Percentiles rank a stretch among this genome's conserved stretches.
These are phyloP conservation scores for Adelognathus sp. DNA, from an alignment of 2,888 invertebrate species.

Conservation along the genomic window DNA sequence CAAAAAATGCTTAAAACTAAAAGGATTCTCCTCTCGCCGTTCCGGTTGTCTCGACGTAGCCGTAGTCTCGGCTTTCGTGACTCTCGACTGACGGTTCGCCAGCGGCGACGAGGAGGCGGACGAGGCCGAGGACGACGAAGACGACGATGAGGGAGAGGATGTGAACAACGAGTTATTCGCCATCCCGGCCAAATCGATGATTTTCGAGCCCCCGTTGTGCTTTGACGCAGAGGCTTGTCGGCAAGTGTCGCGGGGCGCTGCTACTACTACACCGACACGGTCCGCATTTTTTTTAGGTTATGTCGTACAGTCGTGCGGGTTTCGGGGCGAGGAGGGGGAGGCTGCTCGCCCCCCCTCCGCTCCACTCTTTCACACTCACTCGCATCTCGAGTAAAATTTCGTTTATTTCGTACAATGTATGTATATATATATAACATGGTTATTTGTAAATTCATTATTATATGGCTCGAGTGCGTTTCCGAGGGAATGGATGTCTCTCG, in stretches of 20 bases:
- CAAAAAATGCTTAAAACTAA: constrained; percentile 93
- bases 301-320: no score
- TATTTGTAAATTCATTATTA: background rate
- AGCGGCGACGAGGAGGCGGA: constrained; percentile 58
- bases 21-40: constrained; percentile 89
- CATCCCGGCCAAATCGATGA: constrained; percentile 58
- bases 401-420: constrained; percentile 25
- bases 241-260: background rate
- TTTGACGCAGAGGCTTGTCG: background rate
- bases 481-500: background rate
- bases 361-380: no score
- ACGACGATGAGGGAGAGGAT: constrained; percentile 16
- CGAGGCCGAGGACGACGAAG: constrained; percentile 67
- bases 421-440: constrained; percentile 20
- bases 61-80: constrained; percentile 44
- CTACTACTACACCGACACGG: no score
- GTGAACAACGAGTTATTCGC: constrained; percentile 57
- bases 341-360: no score
- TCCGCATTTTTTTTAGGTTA: no score
- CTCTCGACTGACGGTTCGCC: constrained; percentile 40
- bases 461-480: background rate
- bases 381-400: constrained; percentile 43
- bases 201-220: background rate
- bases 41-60: no score
- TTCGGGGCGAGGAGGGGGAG: no score